Conservation (phyloP, 1,140 invertebrate genomes). For the Plodia interpunctella region DNA sequence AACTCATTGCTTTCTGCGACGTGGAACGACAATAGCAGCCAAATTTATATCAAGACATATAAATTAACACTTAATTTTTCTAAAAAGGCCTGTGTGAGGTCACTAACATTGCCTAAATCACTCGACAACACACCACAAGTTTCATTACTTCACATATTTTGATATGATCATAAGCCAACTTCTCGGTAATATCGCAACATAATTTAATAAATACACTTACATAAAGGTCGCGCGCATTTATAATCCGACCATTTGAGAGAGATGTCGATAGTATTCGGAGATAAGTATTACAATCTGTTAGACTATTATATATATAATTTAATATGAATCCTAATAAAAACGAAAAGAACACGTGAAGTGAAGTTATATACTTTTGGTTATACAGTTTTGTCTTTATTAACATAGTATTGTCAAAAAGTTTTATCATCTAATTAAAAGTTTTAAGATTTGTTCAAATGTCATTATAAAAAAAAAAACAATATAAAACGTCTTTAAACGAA, state of each 20-base stretch:
- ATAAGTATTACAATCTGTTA: too few species aligned
- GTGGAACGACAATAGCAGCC: not conserved
- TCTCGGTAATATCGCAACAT: not conserved
- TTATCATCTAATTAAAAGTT: too few species aligned
- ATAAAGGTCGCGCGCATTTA: not conserved
- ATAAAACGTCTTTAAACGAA: too few species aligned
- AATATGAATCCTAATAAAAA: too few species aligned
- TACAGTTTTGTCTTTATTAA: too few species aligned
- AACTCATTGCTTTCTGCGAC: constrained; percentile 15
- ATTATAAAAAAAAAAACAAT: too few species aligned
- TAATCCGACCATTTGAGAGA: not conserved
- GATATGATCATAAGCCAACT: not conserved
- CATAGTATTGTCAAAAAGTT: too few species aligned
- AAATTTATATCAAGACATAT: constrained; percentile 12
- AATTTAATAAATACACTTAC: constrained; percentile 5
- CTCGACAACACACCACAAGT: not conserved
- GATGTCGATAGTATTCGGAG: not conserved
- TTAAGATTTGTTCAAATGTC: too few species aligned
- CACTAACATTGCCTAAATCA: not conserved
- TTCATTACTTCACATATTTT: not conserved
- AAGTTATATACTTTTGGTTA: too few species aligned
- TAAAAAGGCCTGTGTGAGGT: not conserved
- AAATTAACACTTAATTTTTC: not conserved
- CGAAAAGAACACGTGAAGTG: too few species aligned
- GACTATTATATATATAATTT: too few species aligned